Conservation (phyloP, 2,888 invertebrate genomes). For the Pegoplata infirma region DNA sequence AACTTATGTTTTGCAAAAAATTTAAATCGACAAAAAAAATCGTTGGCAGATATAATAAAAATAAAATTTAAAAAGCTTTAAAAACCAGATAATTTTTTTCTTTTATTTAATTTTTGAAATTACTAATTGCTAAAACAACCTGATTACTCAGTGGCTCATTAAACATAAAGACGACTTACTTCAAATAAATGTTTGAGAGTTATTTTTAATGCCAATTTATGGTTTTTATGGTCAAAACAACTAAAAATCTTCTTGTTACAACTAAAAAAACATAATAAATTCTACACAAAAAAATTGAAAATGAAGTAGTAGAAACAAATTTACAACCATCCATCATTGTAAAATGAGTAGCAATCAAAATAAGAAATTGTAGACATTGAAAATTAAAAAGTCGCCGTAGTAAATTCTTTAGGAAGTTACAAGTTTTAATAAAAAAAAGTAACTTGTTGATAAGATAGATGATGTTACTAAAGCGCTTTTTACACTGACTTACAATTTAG, state of each 20-base stretch:
- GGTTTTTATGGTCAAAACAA: constrained; percentile 36
- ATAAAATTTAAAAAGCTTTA: not conserved
- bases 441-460: too few species aligned
- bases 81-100: not conserved
- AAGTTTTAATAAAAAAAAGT: too few species aligned
- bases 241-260: constrained; percentile 2
- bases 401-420: too few species aligned
- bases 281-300: not conserved
- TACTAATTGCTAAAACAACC: constrained; percentile 56
- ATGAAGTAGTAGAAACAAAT: not conserved
- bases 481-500: too few species aligned
- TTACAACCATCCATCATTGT: constrained; percentile 40
- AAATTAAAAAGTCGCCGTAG: too few species aligned
- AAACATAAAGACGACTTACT: constrained; percentile 57
- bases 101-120: constrained; percentile 5
- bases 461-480: too few species aligned
- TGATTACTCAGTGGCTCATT: constrained; percentile 60
- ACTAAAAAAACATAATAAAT: constrained; percentile 40
- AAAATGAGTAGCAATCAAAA: constrained; percentile 39
- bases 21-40: too few species aligned
- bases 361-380: constrained; percentile 20
- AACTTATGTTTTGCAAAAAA: constrained; percentile 10
- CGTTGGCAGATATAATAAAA: not conserved
- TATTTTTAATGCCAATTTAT: constrained; percentile 25
- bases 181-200: constrained; percentile 16